These are phyloP conservation scores for Hyposoter dolosus DNA, from an alignment of 2,888 invertebrate species.

Conservation along the genomic window DNA sequence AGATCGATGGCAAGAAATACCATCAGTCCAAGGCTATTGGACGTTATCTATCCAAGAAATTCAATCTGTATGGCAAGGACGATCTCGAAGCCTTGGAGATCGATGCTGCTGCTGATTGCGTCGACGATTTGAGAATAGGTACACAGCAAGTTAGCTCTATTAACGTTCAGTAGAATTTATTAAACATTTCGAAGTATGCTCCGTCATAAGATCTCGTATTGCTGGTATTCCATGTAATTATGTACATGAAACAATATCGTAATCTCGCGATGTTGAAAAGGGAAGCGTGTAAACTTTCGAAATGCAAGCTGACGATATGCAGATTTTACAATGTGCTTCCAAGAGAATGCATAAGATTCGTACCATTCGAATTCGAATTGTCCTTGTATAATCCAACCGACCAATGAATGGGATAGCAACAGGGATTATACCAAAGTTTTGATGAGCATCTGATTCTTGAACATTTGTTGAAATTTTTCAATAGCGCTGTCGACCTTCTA, in stretches of 20 bases:
- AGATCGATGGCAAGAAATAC: slow-evolving; percentile 84
- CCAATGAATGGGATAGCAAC: not conserved
- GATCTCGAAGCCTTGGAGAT: slow-evolving; percentile 85
- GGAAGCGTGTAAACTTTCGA: not conserved
- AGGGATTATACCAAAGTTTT: not conserved
- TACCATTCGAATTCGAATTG: not conserved
- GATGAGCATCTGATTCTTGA: not conserved
- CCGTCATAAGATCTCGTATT: not conserved
- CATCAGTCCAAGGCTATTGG: slow-evolving; percentile 86
- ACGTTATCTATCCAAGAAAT: slow-evolving; percentile 86
- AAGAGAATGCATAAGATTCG: not conserved
- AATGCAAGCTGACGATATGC: not conserved
- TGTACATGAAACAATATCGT: not conserved
- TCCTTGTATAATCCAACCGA: not conserved
- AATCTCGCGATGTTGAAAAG: not conserved
- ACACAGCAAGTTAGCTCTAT: slow-evolving; percentile 20
- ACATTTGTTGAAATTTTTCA: not conserved
- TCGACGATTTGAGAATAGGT: slow-evolving; percentile 86
- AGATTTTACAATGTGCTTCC: not conserved
- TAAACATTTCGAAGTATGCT: not conserved
- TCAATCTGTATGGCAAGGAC: slow-evolving; percentile 85
- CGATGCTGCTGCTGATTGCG: slow-evolving; percentile 85
- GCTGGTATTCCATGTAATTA: not conserved
- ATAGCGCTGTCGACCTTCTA: slow-evolving; percentile 76
- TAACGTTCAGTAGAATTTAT: not conserved